Evolutionary conservation across 2,888 invertebrate species (phyloP), one percentile per base, ranked within the genome.

Genomic region (Sinohyriopsis cumingii): DNA sequence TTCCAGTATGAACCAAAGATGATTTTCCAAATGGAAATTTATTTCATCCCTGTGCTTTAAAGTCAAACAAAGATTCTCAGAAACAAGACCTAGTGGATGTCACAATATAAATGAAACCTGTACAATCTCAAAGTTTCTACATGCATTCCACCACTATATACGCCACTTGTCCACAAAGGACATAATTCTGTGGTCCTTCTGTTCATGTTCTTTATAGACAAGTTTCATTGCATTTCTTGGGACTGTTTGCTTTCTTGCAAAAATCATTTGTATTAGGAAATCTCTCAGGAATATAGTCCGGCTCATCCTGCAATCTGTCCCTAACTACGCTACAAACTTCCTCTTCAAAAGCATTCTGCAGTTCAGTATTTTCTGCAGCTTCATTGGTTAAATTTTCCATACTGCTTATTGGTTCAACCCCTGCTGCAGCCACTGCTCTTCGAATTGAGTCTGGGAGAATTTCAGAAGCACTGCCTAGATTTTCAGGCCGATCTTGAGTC

Each of bases 301-400:
- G 74, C 82, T 93, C 92, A 61, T 90, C 88, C 56, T 91, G 86
- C 24, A 93, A 86, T 68, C 90, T 90, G 18, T 91, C 87, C 64
- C 91, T 90, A 19, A 93, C 91, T 22, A 90, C 89, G 19, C 89
- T 86, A 53, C 91, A 88, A 33, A 93, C 87, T 77, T 93, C 90
- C 73, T 91, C 91, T 71, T 92, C 90, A 81, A 92, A 92, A 3
- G 92, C 92, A 18, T 89, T 82, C 75, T 92, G 92, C 25, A 93
- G 89, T 59, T 91, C 89, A 4, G 90, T 72, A 75, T 92, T 91
- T 45, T 89, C 89, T 1, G 91, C 90, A 0, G 92, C 92, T 25
- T 92, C 92, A 71, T 91, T 89, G 0, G 91, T 89, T 54, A 93
- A 89, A 57, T 90, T 89, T 24, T 92, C 92, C 67, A 92, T 77